Conservation (phyloP, 2,888 invertebrate genomes). For the Ceraclea dissimilis region DNA sequence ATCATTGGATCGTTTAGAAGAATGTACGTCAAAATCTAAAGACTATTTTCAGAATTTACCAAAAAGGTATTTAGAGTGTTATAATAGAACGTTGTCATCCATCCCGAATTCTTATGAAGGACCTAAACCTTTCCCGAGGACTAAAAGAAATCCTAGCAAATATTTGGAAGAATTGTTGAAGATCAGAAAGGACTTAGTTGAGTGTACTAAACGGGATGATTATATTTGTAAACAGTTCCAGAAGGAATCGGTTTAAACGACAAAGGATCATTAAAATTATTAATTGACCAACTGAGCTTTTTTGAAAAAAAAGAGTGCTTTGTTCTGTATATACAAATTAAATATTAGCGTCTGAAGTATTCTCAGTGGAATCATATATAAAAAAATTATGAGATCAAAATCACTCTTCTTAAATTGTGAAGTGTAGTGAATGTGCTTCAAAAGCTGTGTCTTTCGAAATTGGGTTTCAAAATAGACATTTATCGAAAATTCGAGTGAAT, state of each 20-base stretch:
- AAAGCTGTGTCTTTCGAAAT: too few relatives aligned
- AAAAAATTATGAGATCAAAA: too few relatives aligned
- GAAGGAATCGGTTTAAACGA: too few relatives aligned
- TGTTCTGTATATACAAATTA: too few relatives aligned
- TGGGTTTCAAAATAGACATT: too few relatives aligned
- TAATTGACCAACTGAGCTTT: too few relatives aligned
- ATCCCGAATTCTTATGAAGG: constrained; percentile 2
- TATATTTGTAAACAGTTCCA: constrained; percentile 22
- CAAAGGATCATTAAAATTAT: neutral
- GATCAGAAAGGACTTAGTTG: constrained; percentile 47
- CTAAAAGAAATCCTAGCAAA: constrained; percentile 41
- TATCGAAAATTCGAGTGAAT: too few relatives aligned
- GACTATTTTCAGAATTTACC: constrained; percentile 17
- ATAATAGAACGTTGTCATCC: constrained; percentile 6
- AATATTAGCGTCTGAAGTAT: too few relatives aligned
- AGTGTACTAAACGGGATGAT: constrained; percentile 23
- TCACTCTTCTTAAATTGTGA: too few relatives aligned
- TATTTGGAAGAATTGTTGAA: constrained; percentile 51
- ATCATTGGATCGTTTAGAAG: constrained; percentile 18
- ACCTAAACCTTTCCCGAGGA: constrained; percentile 13
- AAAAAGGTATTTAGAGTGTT: constrained; percentile 11
- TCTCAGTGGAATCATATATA: too few relatives aligned
- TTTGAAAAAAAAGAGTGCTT: too few relatives aligned
- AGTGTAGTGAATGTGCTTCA: too few relatives aligned
- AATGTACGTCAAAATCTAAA: constrained; percentile 10